Evolutionary conservation across 1,140 invertebrate species (phyloP), one percentile per base, ranked within the genome.

Genomic region (Agrypnia vestita): DNA sequence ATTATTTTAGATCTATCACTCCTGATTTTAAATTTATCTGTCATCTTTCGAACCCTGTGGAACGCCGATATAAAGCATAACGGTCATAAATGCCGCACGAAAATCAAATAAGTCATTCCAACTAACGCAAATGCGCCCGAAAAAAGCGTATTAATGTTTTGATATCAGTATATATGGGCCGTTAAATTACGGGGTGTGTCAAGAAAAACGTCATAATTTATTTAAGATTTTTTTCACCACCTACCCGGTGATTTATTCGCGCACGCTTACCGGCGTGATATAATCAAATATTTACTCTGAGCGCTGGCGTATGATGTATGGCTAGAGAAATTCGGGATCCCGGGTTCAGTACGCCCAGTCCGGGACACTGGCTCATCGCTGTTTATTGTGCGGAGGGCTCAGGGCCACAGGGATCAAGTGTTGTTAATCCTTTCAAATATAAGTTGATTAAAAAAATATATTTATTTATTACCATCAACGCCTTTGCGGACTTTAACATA

Each of bases 141-240:
- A 56, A 15, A 56, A 56, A 17, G 8, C 53, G 53, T 56, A 56
- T 56, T 56, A 56, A 56, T 56, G 53, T 56, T 56, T 56, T 56
- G 53, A 56, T 56, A 56, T 19, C 53, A 11, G 53, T 56, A 56
- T 56, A 56, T 17, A 56, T 56, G 53, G 53, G 13, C 15, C 53
- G 9, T 56, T 56, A 56, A 56, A 56, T 56, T 56, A 56, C 53
- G 15, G 53, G 15, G 19, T 56, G 53, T 56, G 53, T 56, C 53
- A 56, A 56, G 53, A 17, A 56, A 56, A 56, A 56, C 53, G 15
- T 56, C 53, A 56, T 56, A 56, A 56, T 56, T 56, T 56, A 56
- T 56, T 56, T 56, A 56, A 56, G 53, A 56, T 56, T 56, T 56
- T 56, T 56, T 56, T 10, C 53, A 11, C 53, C 53, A 56, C 53